Evolutionary conservation across 2,888 invertebrate genomes (phyloP).

Genomic region (Drosophila robusta): DNA sequence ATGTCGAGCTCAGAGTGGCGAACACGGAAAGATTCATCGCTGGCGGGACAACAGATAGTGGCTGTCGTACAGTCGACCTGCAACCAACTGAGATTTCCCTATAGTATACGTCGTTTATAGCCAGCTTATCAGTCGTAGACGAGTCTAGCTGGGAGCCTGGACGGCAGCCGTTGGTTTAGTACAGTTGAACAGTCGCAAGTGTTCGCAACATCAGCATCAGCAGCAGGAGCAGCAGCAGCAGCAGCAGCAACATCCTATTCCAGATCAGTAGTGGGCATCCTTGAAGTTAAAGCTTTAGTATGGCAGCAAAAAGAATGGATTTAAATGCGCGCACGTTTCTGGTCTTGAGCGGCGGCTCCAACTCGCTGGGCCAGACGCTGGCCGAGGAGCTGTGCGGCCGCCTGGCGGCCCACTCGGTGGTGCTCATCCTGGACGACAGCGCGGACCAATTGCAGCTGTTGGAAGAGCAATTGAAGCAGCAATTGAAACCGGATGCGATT

Average conservation of each 20-base stretch:
- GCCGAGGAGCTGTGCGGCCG: conserved; percentile 89
- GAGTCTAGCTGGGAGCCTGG: conserved; percentile 37
- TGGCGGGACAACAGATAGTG: conserved; percentile 16
- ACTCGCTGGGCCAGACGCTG: conserved; percentile 93
- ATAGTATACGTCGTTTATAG: conserved; percentile 12
- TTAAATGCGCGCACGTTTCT: conserved; percentile 87
- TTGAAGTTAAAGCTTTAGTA: conserved; percentile 23
- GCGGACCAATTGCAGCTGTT: conserved; percentile 88
- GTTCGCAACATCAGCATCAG: conserved; percentile 28
- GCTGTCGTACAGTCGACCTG: conserved; percentile 18
- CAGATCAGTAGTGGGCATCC: conserved; percentile 13
- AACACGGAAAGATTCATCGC: conserved; percentile 17
- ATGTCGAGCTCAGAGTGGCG: conserved; percentile 12
- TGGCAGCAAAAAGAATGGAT: conserved; percentile 85
- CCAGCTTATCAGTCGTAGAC: conserved; percentile 48
- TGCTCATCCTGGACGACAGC: conserved; percentile 92
- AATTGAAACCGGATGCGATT: conserved; percentile 78
- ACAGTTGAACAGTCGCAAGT: conserved; percentile 69
- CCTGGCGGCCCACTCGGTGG: conserved; percentile 89
- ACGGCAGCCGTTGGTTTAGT: conserved; percentile 52
- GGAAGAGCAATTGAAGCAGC: conserved; percentile 85
- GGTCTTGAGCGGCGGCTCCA: conserved; percentile 93
- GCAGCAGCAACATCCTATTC: not conserved
- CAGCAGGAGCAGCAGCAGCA: conserved; percentile 14
- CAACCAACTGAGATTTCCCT: conserved; percentile 18